These are phyloP conservation scores for Arizona elegans DNA, from an alignment of 2,113 vertebrate species.

Conservation along the genomic window DNA sequence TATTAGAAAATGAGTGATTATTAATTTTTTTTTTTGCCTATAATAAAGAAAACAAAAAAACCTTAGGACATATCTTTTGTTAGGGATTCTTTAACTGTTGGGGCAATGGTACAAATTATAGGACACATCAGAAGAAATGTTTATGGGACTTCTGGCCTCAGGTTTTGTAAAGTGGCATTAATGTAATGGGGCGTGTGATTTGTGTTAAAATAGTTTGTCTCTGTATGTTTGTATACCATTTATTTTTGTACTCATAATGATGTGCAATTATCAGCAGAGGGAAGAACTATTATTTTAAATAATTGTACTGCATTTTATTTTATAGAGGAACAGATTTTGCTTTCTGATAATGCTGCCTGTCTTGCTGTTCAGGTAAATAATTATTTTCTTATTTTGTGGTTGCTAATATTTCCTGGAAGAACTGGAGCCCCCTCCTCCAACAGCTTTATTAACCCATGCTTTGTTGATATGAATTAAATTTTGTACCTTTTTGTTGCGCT, in stretches of 20 bases:
- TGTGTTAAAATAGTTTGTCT: slow-evolving; percentile 29
- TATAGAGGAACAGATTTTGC: slow-evolving; percentile 92
- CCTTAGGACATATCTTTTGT: slow-evolving; percentile 39
- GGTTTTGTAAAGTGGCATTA: slow-evolving; percentile 40
- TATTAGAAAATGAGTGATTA: slow-evolving; percentile 64
- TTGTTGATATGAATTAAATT: neutral
- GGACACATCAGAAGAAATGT: slow-evolving; percentile 48
- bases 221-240: slow-evolving; percentile 32
- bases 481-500: neutral
- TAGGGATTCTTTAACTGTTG: slow-evolving; percentile 58
- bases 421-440: neutral
- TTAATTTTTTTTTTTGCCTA: slow-evolving; percentile 12
- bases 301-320: slow-evolving; percentile 51
- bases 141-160: slow-evolving; percentile 28
- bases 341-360: slow-evolving; percentile 94
- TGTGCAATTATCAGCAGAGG: slow-evolving; percentile 46
- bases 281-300: slow-evolving; percentile 43
- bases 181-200: slow-evolving; percentile 36
- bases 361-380: slow-evolving; percentile 91
- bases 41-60: slow-evolving; percentile 16
- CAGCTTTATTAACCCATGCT: neutral
- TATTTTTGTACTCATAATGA: slow-evolving; percentile 43
- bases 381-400: slow-evolving; percentile 45
- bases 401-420: neutral
- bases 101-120: slow-evolving; percentile 52